A percentile compares a stretch with the other conserved stretches of the same genome.
phyloP scores from a whole-genome alignment of 2,888 invertebrate genomes.

The Harpalus rufipes region DNA sequence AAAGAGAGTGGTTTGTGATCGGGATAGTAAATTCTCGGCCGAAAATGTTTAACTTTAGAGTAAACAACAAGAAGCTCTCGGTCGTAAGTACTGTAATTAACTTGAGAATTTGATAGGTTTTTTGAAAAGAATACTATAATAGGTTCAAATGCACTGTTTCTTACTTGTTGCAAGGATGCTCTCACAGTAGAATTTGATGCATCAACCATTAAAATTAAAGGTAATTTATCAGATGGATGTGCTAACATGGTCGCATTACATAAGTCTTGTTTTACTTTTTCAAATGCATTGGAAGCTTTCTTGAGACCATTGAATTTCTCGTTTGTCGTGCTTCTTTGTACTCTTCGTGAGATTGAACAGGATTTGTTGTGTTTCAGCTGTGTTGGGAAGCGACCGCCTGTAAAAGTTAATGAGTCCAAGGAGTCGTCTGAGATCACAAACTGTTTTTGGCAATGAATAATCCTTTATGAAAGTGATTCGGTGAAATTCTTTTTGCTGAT shows the following conservation, averaged over 20 bases:
- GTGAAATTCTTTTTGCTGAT: background rate
- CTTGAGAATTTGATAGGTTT: background rate
- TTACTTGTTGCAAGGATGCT: conserved; percentile 17
- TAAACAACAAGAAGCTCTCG: background rate
- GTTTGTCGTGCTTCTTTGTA: background rate
- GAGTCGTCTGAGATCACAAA: too few species aligned
- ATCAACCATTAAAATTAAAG: conserved; percentile 25
- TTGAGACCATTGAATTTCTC: conserved; percentile 7
- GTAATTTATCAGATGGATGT: conserved; percentile 8
- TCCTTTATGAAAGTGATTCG: background rate
- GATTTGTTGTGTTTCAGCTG: too few species aligned
- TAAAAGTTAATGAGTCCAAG: too few species aligned
- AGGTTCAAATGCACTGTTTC: background rate
- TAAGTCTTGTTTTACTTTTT: conserved; percentile 6
- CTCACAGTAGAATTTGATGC: background rate
- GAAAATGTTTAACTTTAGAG: background rate
- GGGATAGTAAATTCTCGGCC: too few species aligned
- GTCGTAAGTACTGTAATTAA: conserved; percentile 19
- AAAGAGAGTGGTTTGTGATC: conserved; percentile 12
- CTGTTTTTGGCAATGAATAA: background rate
- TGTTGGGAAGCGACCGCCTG: too few species aligned
- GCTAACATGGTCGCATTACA: conserved; percentile 29
- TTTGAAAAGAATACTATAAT: background rate
- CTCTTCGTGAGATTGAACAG: conserved; percentile 1
- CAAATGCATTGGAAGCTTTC: background rate